phyloP scores from a whole-genome alignment of 2,113 vertebrate genomes.

The Daboia siamensis region DNA sequence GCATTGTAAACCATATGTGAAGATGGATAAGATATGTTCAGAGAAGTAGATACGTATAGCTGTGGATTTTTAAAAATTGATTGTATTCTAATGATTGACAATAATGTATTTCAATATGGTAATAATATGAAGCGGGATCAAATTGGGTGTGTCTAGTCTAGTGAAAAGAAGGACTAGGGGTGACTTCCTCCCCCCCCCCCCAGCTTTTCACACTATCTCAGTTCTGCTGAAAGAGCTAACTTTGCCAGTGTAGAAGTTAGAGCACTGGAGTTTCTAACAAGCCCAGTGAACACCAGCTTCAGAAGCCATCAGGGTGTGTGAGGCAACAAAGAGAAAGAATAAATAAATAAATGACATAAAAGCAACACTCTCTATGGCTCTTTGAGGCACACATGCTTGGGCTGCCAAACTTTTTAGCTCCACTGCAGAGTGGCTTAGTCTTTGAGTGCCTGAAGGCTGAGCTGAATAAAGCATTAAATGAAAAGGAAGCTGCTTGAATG shows the following conservation, averaged over 20 bases:
- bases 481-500: slow-evolving; percentile 26
- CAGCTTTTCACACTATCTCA: neutral
- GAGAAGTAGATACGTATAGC: neutral
- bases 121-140: neutral
- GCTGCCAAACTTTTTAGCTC: neutral
- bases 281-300: neutral
- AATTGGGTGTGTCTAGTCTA: neutral
- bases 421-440: neutral
- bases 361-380: neutral
- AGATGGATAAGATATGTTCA: neutral
- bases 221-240: neutral
- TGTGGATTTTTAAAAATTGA: neutral
- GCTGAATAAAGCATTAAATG: neutral
- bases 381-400: neutral
- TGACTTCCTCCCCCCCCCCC: neutral
- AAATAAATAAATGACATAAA: slow-evolving; percentile 29
- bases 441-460: slow-evolving; percentile 1
- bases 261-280: neutral
- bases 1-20: neutral
- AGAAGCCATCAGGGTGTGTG: neutral
- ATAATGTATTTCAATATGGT: neutral
- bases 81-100: neutral
- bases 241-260: rapidly evolving
- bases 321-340: neutral
- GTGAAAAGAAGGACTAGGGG: neutral